Evolutionary conservation across 2,797 vertebrate species (phyloP).

Genomic region (Myotis myotis): DNA sequence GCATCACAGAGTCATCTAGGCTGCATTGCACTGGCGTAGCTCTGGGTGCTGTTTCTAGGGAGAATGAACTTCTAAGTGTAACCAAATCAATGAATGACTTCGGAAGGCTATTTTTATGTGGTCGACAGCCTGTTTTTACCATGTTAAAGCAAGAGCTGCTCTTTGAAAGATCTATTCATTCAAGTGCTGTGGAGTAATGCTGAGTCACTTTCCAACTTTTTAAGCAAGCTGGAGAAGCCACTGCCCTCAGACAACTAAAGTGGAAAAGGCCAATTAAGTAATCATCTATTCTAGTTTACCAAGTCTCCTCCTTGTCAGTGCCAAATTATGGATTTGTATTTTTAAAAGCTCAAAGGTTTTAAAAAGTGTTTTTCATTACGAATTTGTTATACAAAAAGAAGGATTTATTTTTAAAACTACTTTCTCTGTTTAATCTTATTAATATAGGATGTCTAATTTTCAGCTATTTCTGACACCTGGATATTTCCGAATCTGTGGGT

Average conservation of each 20-base stretch:
- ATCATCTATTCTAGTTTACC: background rate
- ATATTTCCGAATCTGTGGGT: background rate
- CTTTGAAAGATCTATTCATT: conserved; percentile 27
- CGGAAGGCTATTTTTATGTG: conserved; percentile 1
- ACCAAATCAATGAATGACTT: conserved; percentile 35
- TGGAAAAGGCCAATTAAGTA: conserved; percentile 25
- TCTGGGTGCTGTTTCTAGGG: background rate
- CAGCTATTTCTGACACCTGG: background rate
- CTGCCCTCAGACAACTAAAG: conserved; percentile 1
- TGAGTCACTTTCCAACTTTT: conserved; percentile 18
- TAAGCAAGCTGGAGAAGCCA: conserved; percentile 33
- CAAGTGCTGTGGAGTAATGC: background rate
- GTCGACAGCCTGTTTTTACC: background rate
- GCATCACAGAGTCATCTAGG: background rate
- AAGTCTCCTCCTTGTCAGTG: background rate
- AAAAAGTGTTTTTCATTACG: background rate
- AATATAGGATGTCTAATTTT: background rate
- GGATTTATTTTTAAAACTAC: background rate
- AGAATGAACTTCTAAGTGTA: background rate
- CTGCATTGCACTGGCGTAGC: background rate
- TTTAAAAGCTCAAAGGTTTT: background rate
- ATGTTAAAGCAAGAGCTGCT: conserved; percentile 12
- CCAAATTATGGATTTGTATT: background rate
- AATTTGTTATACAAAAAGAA: background rate
- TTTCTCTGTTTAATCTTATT: background rate